Evolutionary conservation across 2,797 vertebrate species (phyloP).

Genomic region (Danio tinwini): DNA sequence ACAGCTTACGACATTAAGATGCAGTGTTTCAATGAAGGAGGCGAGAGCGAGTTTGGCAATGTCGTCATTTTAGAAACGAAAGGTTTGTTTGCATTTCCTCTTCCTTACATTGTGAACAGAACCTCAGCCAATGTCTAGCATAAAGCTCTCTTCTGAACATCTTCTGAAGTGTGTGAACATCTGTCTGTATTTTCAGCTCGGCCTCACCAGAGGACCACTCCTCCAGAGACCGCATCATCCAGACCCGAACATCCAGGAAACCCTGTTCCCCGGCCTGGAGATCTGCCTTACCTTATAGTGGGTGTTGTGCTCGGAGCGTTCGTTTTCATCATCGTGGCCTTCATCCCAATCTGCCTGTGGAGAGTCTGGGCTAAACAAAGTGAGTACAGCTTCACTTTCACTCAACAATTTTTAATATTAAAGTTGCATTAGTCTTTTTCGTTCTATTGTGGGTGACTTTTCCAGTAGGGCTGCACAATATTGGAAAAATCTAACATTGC

Average conservation of each 20-base stretch:
- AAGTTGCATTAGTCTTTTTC: too few species aligned
- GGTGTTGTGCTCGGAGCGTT: constrained; percentile 90
- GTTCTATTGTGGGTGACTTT: too few species aligned
- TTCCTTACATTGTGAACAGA: not conserved
- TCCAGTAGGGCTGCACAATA: too few species aligned
- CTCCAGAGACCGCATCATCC: constrained; percentile 68
- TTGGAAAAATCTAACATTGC: too few species aligned
- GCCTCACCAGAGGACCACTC: constrained; percentile 74
- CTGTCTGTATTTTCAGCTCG: constrained; percentile 78
- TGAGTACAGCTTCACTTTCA: constrained; percentile 71
- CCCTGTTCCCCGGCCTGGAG: constrained; percentile 87
- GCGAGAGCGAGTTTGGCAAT: constrained; percentile 96
- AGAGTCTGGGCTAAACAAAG: constrained; percentile 97
- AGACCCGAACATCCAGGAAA: not conserved
- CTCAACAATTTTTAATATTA: too few species aligned
- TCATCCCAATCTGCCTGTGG: constrained; percentile 98
- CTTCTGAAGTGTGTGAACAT: not conserved
- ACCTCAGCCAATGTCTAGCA: not conserved
- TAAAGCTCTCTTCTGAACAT: not conserved
- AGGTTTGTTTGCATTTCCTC: constrained; percentile 75
- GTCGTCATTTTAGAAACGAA: constrained; percentile 99
- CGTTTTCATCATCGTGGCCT: constrained; percentile 92
- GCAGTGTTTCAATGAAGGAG: constrained; percentile 98
- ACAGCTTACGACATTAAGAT: constrained; percentile 99
- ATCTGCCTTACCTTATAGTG: constrained; percentile 94